Percentiles rank a stretch among this genome's conserved stretches.
phyloP scores from a whole-genome alignment of 2,113 vertebrate species.

The Anarhynchus alexandrinus region DNA sequence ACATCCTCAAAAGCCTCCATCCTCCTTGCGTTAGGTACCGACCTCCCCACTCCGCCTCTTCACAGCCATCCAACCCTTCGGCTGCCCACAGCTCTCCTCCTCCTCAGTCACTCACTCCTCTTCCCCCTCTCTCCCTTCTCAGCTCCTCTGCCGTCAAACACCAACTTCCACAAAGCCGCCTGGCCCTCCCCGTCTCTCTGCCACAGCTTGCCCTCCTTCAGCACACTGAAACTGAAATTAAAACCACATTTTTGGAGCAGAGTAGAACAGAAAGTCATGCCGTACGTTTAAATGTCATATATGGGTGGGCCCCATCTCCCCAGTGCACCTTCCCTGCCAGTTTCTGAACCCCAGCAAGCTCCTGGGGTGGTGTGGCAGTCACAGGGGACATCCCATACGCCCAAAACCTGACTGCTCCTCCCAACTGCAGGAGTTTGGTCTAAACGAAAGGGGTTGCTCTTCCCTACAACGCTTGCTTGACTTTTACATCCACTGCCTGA shows the following conservation, averaged over 20 bases:
- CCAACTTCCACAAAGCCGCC: neutral
- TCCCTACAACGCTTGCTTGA: neutral
- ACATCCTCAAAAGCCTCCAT: neutral
- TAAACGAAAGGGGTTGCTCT: neutral
- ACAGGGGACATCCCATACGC: neutral
- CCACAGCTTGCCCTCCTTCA: neutral
- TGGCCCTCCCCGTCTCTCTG: neutral
- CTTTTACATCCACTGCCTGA: neutral
- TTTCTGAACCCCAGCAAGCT: neutral
- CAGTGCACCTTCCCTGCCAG: rapidly evolving
- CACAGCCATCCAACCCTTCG: neutral
- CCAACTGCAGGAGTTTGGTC: neutral
- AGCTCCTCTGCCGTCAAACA: neutral
- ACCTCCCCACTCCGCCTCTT: neutral
- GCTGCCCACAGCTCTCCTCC: neutral
- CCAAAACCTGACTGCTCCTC: neutral
- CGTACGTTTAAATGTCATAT: rapidly evolving
- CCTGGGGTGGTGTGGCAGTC: neutral
- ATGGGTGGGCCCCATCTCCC: neutral
- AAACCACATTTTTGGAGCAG: rapidly evolving
- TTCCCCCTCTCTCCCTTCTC: neutral
- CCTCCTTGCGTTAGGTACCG: neutral
- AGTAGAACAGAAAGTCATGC: neutral
- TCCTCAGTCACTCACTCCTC: neutral
- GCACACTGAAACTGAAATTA: neutral